Percentiles rank a stretch among this genome's conserved stretches.
phyloP scores from a whole-genome alignment of 2,113 vertebrate genomes.

The Dicaeum eximium region DNA sequence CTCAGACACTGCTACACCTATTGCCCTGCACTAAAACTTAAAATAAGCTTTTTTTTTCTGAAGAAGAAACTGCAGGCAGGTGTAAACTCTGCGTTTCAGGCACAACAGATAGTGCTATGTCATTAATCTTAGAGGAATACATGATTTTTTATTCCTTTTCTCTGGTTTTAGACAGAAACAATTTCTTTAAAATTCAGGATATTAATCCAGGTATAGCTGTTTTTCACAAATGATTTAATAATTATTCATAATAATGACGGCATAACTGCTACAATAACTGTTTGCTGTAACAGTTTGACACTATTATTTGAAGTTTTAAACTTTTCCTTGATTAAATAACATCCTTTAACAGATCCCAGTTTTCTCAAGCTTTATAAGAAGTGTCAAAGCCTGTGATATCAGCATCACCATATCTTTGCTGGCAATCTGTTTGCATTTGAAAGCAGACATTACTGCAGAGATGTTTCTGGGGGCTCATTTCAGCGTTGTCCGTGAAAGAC shows the following conservation, averaged over 20 bases:
- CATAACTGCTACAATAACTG: neutral
- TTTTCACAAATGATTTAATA: neutral
- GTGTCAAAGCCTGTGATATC: neutral
- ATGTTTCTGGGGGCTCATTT: neutral
- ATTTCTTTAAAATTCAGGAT: neutral
- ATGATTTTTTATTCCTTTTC: neutral
- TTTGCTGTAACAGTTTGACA: neutral
- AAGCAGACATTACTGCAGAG: neutral
- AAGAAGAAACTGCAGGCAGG: neutral
- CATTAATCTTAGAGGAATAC: neutral
- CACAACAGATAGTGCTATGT: neutral
- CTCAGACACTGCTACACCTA: neutral
- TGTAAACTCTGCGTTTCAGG: neutral
- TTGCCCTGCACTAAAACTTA: neutral
- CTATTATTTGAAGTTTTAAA: neutral
- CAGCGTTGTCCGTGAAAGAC: neutral
- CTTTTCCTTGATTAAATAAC: neutral
- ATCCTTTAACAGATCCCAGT: neutral
- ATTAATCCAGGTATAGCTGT: neutral
- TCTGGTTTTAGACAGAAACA: neutral
- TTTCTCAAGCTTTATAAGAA: neutral
- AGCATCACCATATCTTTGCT: neutral
- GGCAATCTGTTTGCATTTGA: neutral
- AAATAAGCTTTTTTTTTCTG: neutral
- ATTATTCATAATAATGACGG: neutral